These are phyloP conservation scores for Perdita meconis DNA, from an alignment of 2,888 invertebrate genomes.

Conservation along the genomic window DNA sequence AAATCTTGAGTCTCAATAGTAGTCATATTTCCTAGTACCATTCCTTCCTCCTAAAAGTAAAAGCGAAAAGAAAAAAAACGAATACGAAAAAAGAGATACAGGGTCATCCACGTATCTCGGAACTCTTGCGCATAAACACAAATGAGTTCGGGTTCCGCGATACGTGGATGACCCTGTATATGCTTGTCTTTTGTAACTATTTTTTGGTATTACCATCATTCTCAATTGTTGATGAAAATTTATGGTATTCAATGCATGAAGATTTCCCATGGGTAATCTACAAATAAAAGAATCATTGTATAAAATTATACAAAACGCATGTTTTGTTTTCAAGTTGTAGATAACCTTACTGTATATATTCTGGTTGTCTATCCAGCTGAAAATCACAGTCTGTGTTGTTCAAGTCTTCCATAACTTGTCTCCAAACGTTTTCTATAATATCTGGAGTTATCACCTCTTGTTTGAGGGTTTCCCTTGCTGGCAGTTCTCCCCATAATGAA, in stretches of 20 bases:
- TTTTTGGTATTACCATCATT: constrained; percentile 75
- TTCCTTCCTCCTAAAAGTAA: constrained; percentile 78
- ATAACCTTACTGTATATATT: constrained; percentile 78
- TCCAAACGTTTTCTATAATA: constrained; percentile 83
- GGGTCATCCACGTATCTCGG: no score
- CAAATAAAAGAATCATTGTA: constrained; percentile 1
- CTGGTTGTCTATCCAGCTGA: constrained; percentile 77
- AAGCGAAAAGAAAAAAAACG: background rate
- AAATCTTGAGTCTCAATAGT: constrained; percentile 61
- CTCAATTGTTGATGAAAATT: constrained; percentile 79
- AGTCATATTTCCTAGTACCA: constrained; percentile 75
- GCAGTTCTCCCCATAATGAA: constrained; percentile 81
- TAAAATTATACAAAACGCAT: background rate
- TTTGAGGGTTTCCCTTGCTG: constrained; percentile 79
- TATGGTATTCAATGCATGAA: constrained; percentile 81
- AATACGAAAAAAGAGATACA: constrained; percentile 5
- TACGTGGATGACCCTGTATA: no score
- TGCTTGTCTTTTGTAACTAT: background rate
- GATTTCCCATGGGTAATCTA: constrained; percentile 80
- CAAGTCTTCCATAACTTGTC: constrained; percentile 81
- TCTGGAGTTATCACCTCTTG: constrained; percentile 83
- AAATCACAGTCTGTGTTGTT: constrained; percentile 79
- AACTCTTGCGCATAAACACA: no score
- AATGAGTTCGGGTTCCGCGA: no score
- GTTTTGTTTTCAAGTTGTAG: background rate